Conservation (phyloP, 2,113 vertebrate species). For the Cavia porcellus region DNA sequence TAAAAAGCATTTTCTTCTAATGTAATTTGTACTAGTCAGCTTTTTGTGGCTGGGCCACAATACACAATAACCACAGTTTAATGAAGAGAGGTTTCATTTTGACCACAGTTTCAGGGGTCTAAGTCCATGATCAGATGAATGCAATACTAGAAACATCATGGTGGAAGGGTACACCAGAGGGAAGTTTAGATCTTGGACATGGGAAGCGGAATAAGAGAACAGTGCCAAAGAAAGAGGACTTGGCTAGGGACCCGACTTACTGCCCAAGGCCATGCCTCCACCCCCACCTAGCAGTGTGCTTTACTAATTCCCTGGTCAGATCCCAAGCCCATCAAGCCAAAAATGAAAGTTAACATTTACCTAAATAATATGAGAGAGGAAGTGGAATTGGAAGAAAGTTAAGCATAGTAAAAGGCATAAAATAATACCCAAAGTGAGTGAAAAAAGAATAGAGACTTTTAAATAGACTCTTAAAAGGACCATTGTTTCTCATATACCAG, state of each 20-base stretch:
- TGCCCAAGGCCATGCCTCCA: background rate
- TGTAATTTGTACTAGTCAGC: too few relatives aligned
- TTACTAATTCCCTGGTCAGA: background rate
- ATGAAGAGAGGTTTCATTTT: too few relatives aligned
- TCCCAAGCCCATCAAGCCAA: background rate
- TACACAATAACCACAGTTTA: too few relatives aligned
- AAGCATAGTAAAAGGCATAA: background rate
- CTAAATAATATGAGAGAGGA: background rate
- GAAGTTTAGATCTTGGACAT: too few relatives aligned
- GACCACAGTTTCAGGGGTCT: too few relatives aligned
- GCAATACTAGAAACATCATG: too few relatives aligned
- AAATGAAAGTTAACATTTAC: background rate
- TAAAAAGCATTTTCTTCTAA: too few relatives aligned
- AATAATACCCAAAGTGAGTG: background rate
- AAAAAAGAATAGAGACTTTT: background rate
- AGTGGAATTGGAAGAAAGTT: background rate
- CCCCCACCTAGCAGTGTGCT: background rate
- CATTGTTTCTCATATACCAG: background rate
- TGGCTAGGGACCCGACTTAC: background rate
- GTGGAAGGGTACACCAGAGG: too few relatives aligned
- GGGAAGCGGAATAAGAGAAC: background rate
- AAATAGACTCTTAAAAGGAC: background rate
- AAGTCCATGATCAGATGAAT: too few relatives aligned
- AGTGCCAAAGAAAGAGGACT: background rate
- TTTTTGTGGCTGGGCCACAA: too few relatives aligned